phyloP scores from a whole-genome alignment of 2,113 vertebrate genomes.

The Glaucidium brasilianum region DNA sequence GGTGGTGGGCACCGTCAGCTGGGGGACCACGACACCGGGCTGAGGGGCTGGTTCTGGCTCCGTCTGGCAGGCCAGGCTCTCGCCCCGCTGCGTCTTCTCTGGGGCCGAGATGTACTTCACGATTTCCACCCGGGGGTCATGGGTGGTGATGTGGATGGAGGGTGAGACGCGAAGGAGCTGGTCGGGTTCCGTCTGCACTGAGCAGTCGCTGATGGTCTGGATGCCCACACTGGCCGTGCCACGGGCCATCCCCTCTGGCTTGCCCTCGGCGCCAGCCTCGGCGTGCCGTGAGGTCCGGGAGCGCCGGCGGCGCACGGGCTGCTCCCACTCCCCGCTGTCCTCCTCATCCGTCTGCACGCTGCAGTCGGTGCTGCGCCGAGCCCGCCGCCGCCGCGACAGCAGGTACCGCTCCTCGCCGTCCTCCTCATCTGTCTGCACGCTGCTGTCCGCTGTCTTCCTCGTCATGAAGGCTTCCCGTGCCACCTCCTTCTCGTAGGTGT shows the following conservation, averaged over 20 bases:
- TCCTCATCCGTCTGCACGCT: slow-evolving; percentile 97
- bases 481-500: slow-evolving; percentile 82
- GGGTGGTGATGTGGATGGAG: slow-evolving; percentile 93
- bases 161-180: slow-evolving; percentile 89
- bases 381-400: slow-evolving; percentile 86
- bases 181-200: slow-evolving; percentile 92
- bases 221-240: slow-evolving; percentile 88
- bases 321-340: slow-evolving; percentile 93
- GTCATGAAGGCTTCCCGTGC: slow-evolving; percentile 69
- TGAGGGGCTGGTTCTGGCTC: slow-evolving; percentile 89
- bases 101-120: slow-evolving; percentile 94
- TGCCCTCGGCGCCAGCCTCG: slow-evolving; percentile 81
- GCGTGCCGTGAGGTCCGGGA: slow-evolving; percentile 87
- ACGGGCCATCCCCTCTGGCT: slow-evolving; percentile 75
- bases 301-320: slow-evolving; percentile 89
- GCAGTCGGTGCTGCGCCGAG: slow-evolving; percentile 89
- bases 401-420: slow-evolving; percentile 90
- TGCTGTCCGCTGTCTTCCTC: slow-evolving; percentile 89
- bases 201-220: slow-evolving; percentile 96
- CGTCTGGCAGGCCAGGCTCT: slow-evolving; percentile 96
- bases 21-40: slow-evolving; percentile 81
- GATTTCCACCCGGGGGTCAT: slow-evolving; percentile 92
- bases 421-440: slow-evolving; percentile 96
- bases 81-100: slow-evolving; percentile 91
- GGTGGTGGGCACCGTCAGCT: slow-evolving; percentile 88